phyloP scores from a whole-genome alignment of 2,888 invertebrate species.

The Seladonia tumulorum region DNA sequence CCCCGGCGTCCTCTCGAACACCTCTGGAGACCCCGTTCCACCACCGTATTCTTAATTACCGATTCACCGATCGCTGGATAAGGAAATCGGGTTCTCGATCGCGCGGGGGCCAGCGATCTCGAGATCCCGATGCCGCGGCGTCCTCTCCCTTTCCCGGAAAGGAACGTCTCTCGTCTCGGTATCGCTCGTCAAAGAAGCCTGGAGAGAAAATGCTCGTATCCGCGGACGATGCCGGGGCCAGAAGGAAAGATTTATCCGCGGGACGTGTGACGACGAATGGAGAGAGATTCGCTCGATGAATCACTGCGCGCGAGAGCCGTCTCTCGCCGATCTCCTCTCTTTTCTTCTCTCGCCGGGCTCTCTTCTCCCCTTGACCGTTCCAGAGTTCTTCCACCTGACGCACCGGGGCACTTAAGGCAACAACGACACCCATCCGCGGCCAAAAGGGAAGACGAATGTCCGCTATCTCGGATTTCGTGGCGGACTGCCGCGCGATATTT shows the following conservation, averaged over 20 bases:
- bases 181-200: slow-evolving; percentile 27
- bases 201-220: background rate
- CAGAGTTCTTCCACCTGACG: slow-evolving; percentile 58
- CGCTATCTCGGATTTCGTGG: slow-evolving; percentile 48
- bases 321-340: background rate
- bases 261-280: slow-evolving; percentile 52
- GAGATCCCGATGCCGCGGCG: background rate
- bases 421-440: slow-evolving; percentile 47
- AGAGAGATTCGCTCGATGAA: slow-evolving; percentile 63
- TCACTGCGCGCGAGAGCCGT: slow-evolving; percentile 38
- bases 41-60: slow-evolving; percentile 43
- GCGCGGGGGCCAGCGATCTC: background rate
- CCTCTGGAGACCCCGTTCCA: slow-evolving; percentile 14
- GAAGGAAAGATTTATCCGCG: slow-evolving; percentile 56
- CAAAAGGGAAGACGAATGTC: slow-evolving; percentile 57
- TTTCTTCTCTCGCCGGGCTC: background rate
- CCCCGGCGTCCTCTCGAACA: slow-evolving; percentile 8
- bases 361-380: slow-evolving; percentile 14
- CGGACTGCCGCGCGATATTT: slow-evolving; percentile 46
- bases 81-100: slow-evolving; percentile 13
- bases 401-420: slow-evolving; percentile 55
- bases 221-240: background rate
- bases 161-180: slow-evolving; percentile 6
- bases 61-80: slow-evolving; percentile 34
- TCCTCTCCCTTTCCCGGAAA: slow-evolving; percentile 32